Percentiles rank a stretch among this genome's conserved stretches.
Evolutionary conservation across 2,113 vertebrate species (phyloP).

Genomic region (Anguilla japonica): DNA sequence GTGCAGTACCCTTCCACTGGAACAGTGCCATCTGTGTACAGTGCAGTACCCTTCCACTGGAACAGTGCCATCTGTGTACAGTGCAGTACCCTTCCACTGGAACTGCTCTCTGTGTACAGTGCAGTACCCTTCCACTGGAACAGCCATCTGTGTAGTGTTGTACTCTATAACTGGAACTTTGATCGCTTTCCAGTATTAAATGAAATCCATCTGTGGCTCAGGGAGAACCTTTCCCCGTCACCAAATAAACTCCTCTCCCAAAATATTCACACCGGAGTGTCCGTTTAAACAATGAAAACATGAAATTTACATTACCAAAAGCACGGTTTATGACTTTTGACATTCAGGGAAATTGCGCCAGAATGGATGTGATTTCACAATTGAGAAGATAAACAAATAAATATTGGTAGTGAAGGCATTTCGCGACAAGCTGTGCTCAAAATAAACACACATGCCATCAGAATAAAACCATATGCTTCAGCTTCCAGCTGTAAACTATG

Average conservation of each 20-base stretch:
- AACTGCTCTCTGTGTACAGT: background rate
- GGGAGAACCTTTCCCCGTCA: background rate
- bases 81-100: no score
- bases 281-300: background rate
- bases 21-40: no score
- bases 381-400: background rate
- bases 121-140: background rate
- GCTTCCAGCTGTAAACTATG: background rate
- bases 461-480: background rate
- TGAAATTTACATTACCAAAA: background rate
- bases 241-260: background rate
- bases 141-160: background rate
- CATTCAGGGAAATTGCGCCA: background rate
- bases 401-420: background rate
- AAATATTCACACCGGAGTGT: background rate
- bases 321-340: background rate
- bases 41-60: no score
- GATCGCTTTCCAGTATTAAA: background rate
- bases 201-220: background rate
- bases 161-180: background rate
- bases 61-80: no score
- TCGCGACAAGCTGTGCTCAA: background rate
- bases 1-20: no score
- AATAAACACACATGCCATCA: background rate
- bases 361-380: background rate